Evolutionary conservation across 2,888 invertebrate genomes (phyloP), one percentile per base, ranked within the genome.

Genomic region (Perithous albicinctus): DNA sequence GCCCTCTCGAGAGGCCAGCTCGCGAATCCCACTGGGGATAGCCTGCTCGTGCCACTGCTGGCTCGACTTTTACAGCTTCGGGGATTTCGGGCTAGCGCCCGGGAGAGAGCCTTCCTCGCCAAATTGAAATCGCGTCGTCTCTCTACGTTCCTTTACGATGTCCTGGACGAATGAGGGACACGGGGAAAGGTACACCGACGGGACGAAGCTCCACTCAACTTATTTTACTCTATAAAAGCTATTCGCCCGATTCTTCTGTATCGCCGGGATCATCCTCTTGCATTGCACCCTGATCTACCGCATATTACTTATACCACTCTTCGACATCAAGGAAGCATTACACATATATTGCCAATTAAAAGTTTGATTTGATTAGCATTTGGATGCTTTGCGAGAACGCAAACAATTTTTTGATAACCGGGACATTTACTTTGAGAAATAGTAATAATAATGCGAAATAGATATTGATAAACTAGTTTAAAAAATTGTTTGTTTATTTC

Each of bases 81-180:
- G 78, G 78, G 81, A 81, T 81, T 81, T 74, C 74, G 78, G 73
- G 56, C 77, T 72, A 76, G 82, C 74, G 56, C 79, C 79, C 70
- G 73, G 74, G 74, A 82, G 74, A 82, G 79, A 82, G 80, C 69
- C 82, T 79, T 75, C 77, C 82, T 84, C 82, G 79, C 84, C 82
- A 84, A 84, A 84, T 84, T 84, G 84, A 84, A 84, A 84, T 84
- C 82, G 77, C 70, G 77, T 76, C 79, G 78, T 70, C 41, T 70
- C 77, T 70, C 77, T 29, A 43, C 81, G 48, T 35, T 73, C 74
- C 69, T 56, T 74, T 48, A 43, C 56, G 67, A 67, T 73, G 54
- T 77, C 63, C 73, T 59, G 26, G 74, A 64, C 20, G 26, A 74
- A 64, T 20, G 20, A 8, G 26, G 7, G 29, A n/a, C 23, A 8